Evolutionary conservation across 2,888 invertebrate species (phyloP), one percentile per base, ranked within the genome.

Genomic region (Yponomeuta malinellus): DNA sequence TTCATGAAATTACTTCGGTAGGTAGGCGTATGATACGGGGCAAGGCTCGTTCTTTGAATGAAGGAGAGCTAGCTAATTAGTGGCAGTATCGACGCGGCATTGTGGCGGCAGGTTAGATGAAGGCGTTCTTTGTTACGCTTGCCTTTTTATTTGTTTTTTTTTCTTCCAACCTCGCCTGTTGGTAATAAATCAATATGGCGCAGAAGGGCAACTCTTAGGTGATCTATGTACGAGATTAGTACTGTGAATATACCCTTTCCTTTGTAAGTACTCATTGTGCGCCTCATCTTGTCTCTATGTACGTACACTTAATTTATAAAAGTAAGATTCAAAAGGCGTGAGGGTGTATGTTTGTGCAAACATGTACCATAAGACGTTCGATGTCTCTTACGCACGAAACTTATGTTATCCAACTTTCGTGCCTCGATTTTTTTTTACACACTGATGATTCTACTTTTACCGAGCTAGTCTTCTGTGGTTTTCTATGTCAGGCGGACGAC

Each of bases 51-150:
- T 86, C 84, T 84, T 83, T 87, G 83, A 84, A 85, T 81, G 81
- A 78, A 85, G 81, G 79, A 73, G 52, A 59, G 52, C 52, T 15
- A 59, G 52, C 81, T 84, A 90, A 90, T 90, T 89, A 90, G 83
- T 85, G 76, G 81, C 79, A 84, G 87, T 86, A 86, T 85, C 87
- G 80, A 83, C 83, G 80, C 84, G 84, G 83, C 79, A 84, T 66
- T 52, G 86, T 88, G 79, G 83, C 73, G 79, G 76, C 81, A 77
- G 84, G 81, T 86, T 83, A 80, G 81, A 86, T 87, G 84, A 90
- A 89, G 82, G 83, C 81, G 77, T 79, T 83, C 90, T 85, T 90
- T 91, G 88, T 90, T 76, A 80, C 77, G 78, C 75, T 48, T 67
- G 67, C 33, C 37, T 52, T 68, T 71, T 67, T 43, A n/a, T 67